phyloP scores from a whole-genome alignment of 2,888 invertebrate species.

The Drosophila pseudotalamancana region DNA sequence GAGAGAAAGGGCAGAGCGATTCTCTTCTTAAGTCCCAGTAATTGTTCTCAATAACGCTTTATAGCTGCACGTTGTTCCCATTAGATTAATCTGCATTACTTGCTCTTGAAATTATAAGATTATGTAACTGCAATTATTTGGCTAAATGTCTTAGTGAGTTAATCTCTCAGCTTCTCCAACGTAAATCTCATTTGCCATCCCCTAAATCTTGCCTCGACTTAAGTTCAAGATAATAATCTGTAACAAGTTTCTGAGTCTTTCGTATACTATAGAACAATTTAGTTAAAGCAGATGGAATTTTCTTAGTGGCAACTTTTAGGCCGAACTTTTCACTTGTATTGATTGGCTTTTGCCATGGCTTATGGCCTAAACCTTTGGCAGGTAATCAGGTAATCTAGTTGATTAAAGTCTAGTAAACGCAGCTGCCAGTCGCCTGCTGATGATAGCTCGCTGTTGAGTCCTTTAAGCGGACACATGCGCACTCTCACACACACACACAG shows the following conservation, averaged over 20 bases:
- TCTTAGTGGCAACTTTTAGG: neutral
- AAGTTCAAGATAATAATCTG: too few species aligned
- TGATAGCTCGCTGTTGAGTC: slow-evolving; percentile 17
- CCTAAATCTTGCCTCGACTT: neutral
- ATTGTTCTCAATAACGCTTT: slow-evolving; percentile 3
- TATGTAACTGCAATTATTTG: neutral
- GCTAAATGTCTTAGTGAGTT: neutral
- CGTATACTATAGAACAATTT: too few species aligned
- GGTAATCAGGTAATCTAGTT: slow-evolving; percentile 10
- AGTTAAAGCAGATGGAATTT: too few species aligned
- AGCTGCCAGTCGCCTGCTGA: neutral
- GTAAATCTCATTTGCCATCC: too few species aligned
- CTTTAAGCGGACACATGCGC: slow-evolving; percentile 6
- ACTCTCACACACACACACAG: neutral
- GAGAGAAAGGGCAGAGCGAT: neutral
- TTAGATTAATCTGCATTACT: slow-evolving; percentile 11
- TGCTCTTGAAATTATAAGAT: neutral
- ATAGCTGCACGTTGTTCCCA: neutral
- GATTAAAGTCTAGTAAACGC: slow-evolving; percentile 29
- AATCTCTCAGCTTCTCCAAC: neutral
- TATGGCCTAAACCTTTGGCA: neutral
- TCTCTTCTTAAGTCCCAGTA: neutral
- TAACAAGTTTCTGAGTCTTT: too few species aligned
- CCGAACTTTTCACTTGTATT: neutral
- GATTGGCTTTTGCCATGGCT: neutral